These are phyloP conservation scores for Drosophila parvula DNA, from an alignment of 1,140 invertebrate genomes.

Conservation along the genomic window DNA sequence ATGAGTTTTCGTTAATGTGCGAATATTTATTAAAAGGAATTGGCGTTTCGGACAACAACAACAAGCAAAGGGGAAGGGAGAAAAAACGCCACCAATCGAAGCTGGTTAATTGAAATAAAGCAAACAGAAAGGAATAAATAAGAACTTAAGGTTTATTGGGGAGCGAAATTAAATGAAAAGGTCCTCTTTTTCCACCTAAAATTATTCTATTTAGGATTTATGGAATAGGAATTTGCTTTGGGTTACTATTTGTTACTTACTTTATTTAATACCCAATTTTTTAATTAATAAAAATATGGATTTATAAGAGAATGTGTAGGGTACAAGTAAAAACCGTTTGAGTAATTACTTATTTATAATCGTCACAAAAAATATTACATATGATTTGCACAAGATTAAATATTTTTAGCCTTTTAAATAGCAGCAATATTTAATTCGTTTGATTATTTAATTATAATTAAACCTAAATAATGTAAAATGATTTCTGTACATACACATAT, in stretches of 20 bases:
- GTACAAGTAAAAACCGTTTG: neutral
- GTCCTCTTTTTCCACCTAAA: too few relatives aligned
- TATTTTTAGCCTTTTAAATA: neutral
- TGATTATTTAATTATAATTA: too few relatives aligned
- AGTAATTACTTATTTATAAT: neutral
- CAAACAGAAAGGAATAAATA: constrained; percentile 11
- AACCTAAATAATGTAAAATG: too few relatives aligned
- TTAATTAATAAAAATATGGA: neutral
- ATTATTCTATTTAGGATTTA: too few relatives aligned
- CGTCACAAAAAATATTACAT: neutral
- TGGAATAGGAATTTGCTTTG: too few relatives aligned
- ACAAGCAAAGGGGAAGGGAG: neutral
- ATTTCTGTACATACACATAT: neutral
- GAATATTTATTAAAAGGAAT: constrained; percentile 79
- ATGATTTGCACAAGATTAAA: too few relatives aligned
- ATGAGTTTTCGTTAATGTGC: constrained; percentile 73
- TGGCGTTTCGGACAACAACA: constrained; percentile 28
- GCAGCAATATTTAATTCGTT: neutral
- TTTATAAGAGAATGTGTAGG: too few relatives aligned
- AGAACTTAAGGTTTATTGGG: neutral
- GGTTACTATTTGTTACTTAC: neutral
- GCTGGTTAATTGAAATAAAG: constrained; percentile 68
- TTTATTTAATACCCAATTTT: neutral
- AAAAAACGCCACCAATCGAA: constrained; percentile 12
- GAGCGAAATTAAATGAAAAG: too few relatives aligned